Conservation (phyloP, 1,140 invertebrate genomes). For the Anoplophora glabripennis region DNA sequence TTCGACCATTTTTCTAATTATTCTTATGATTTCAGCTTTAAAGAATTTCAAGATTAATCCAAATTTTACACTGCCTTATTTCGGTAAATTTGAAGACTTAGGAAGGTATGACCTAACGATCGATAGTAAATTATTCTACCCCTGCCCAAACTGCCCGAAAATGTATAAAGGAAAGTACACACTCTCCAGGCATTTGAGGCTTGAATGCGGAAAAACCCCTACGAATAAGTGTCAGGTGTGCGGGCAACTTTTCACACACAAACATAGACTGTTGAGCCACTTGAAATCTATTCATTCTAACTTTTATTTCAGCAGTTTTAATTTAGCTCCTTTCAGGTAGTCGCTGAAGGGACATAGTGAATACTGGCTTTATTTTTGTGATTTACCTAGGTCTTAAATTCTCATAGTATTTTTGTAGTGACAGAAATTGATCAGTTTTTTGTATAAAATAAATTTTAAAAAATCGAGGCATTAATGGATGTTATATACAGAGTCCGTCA, state of each 20-base stretch:
- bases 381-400: too few relatives aligned
- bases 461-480: too few relatives aligned
- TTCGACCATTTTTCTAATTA: neutral
- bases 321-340: too few relatives aligned
- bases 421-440: too few relatives aligned
- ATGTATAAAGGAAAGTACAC: constrained; percentile 51
- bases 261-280: constrained; percentile 52
- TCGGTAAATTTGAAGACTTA: neutral
- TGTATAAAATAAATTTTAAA: too few relatives aligned
- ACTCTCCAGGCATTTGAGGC: constrained; percentile 52
- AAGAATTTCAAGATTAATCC: neutral
- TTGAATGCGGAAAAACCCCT: constrained; percentile 56
- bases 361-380: too few relatives aligned
- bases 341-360: too few relatives aligned
- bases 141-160: constrained; percentile 42
- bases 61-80: neutral
- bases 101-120: constrained; percentile 1
- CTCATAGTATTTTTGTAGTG: too few relatives aligned
- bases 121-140: constrained; percentile 16
- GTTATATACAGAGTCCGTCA: too few relatives aligned
- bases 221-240: constrained; percentile 53
- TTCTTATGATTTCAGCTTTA: neutral
- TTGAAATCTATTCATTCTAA: constrained; percentile 39
- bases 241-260: constrained; percentile 54
- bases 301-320: neutral